These are phyloP conservation scores for Selene dorsalis DNA, from an alignment of 2,797 vertebrate species.

Conservation along the genomic window DNA sequence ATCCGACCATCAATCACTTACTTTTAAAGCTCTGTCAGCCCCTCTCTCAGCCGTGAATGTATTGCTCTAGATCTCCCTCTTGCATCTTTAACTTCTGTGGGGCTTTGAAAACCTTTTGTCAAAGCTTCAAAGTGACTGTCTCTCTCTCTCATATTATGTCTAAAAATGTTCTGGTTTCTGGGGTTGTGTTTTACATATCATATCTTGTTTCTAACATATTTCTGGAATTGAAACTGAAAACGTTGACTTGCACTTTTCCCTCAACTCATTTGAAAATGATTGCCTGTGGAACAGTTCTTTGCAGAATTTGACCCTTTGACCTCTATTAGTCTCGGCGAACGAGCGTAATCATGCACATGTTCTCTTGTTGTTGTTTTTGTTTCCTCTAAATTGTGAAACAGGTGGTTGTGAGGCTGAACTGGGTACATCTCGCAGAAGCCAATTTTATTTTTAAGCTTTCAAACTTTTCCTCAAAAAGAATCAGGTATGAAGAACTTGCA, in stretches of 20 bases:
- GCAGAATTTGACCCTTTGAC: slow-evolving; percentile 3
- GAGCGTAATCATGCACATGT: not conserved
- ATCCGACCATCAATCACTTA: slow-evolving; percentile 56
- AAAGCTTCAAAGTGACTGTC: slow-evolving; percentile 64
- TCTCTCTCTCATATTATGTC: slow-evolving; percentile 36
- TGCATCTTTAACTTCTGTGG: slow-evolving; percentile 63
- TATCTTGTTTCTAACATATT: not conserved
- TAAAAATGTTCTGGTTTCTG: slow-evolving; percentile 42
- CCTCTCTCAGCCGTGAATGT: not conserved
- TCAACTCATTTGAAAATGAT: not conserved
- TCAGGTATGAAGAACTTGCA: slow-evolving; percentile 1
- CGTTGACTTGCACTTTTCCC: not conserved
- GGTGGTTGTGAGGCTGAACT: slow-evolving; percentile 17
- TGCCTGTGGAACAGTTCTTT: not conserved
- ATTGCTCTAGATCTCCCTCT: slow-evolving; percentile 35
- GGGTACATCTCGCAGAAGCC: not conserved
- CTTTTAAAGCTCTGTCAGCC: slow-evolving; percentile 43
- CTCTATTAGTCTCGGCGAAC: not conserved
- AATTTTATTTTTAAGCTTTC: not conserved
- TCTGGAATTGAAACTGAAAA: not conserved
- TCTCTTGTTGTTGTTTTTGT: slow-evolving; percentile 6
- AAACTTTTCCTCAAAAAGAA: slow-evolving; percentile 14
- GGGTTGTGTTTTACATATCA: slow-evolving; percentile 30
- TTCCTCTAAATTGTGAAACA: not conserved
- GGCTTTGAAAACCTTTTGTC: slow-evolving; percentile 63